Evolutionary conservation across 2,113 vertebrate species (phyloP).

Genomic region (Pomatostomus ruficeps): DNA sequence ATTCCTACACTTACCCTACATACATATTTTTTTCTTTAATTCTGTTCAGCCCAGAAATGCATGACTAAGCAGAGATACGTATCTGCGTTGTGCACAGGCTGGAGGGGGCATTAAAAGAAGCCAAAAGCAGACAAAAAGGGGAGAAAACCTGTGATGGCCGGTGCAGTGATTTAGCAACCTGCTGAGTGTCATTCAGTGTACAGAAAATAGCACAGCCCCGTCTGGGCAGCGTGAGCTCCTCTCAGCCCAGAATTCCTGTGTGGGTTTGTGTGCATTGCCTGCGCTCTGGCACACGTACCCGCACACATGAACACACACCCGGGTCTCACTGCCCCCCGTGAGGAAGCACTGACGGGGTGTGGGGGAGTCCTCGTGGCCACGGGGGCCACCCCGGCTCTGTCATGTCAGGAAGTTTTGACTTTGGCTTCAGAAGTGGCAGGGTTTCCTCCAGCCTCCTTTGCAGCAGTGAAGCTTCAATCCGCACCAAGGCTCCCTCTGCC

Average conservation of each 20-base stretch:
- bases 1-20: conserved; percentile 40
- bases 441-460: neutral
- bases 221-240: neutral
- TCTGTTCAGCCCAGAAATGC: neutral
- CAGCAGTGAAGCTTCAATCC: neutral
- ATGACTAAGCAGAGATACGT: neutral
- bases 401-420: neutral
- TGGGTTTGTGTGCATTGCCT: neutral
- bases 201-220: neutral
- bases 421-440: neutral
- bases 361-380: accelerated
- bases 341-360: accelerated
- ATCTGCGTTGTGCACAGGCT: neutral
- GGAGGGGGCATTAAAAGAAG: neutral
- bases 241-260: neutral
- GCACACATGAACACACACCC: accelerated
- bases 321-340: accelerated
- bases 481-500: neutral
- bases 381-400: neutral
- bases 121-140: neutral
- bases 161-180: neutral
- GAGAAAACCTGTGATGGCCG: neutral
- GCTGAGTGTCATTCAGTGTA: neutral
- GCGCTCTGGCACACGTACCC: neutral
- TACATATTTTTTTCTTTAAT: conserved; percentile 20